These are phyloP conservation scores for Leucoraja erinaceus DNA, from an alignment of 2,113 vertebrate species.

Conservation along the genomic window DNA sequence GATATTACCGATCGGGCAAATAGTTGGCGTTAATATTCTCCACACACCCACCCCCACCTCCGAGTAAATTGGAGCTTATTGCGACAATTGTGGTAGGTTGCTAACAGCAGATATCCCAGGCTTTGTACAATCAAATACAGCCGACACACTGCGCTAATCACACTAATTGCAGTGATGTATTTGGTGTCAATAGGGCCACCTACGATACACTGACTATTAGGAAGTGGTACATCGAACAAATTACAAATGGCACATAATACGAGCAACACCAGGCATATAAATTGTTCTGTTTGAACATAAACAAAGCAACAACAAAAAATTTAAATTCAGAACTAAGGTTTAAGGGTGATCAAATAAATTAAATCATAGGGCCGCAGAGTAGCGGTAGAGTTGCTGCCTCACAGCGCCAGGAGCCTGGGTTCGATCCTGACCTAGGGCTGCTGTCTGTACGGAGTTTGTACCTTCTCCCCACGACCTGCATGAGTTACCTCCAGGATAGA, in stretches of 20 bases:
- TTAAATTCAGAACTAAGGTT: neutral
- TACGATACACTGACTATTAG: neutral
- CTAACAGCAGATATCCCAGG: neutral
- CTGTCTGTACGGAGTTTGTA: no score
- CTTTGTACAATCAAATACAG: neutral
- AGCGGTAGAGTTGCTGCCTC: no score
- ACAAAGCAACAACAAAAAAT: neutral
- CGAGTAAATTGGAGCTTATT: neutral
- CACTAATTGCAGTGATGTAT: slow-evolving; percentile 16
- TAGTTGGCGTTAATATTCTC: no score
- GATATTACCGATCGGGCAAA: no score
- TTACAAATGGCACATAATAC: neutral
- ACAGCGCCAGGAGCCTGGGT: no score
- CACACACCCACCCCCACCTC: no score
- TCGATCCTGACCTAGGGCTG: no score
- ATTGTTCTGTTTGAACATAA: neutral
- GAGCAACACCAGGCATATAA: neutral
- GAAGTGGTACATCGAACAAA: neutral
- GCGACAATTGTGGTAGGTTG: neutral
- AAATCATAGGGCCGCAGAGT: no score
- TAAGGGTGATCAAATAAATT: neutral
- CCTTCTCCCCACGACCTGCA: no score
- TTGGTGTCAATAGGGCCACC: slow-evolving; percentile 1
- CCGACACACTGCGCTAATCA: neutral
- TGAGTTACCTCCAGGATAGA: no score